phyloP scores from a whole-genome alignment of 2,888 invertebrate species.

The Drosophila neotestacea region DNA sequence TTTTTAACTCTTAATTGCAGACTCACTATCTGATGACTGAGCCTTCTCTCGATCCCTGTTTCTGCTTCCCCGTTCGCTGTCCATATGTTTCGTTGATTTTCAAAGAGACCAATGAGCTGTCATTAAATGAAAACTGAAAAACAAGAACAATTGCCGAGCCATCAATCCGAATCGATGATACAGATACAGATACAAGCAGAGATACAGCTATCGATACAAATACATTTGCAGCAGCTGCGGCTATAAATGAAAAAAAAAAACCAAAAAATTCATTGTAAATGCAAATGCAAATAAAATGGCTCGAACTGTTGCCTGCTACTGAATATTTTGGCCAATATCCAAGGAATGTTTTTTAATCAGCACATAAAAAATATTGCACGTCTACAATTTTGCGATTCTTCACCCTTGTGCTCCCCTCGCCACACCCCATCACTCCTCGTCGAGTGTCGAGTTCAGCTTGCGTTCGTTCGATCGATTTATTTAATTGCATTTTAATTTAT shows the following conservation, averaged over 20 bases:
- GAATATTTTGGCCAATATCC: constrained; percentile 84
- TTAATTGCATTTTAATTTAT: constrained; percentile 83
- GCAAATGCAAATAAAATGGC: constrained; percentile 75
- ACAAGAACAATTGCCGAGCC: constrained; percentile 79
- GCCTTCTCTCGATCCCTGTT: constrained; percentile 1
- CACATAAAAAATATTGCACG: constrained; percentile 82
- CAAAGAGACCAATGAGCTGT: constrained; percentile 83
- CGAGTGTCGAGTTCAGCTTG: constrained; percentile 29
- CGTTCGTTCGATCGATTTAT: constrained; percentile 67
- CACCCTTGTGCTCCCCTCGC: constrained; percentile 15
- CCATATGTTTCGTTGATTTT: constrained; percentile 47
- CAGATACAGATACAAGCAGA: constrained; percentile 39
- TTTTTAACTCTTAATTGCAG: constrained; percentile 83
- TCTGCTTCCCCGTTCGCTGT: constrained; percentile 9
- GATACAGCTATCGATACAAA: constrained; percentile 35
- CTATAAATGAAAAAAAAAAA: constrained; percentile 65
- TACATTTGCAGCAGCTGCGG: constrained; percentile 41
- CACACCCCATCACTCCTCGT: constrained; percentile 8
- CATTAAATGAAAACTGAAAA: constrained; percentile 76
- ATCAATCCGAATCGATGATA: constrained; percentile 80
- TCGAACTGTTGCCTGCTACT: constrained; percentile 41
- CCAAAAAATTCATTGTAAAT: constrained; percentile 76
- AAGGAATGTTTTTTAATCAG: constrained; percentile 84
- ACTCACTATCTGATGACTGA: constrained; percentile 57
- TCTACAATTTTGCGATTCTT: constrained; percentile 74